A percentile compares a stretch with the other conserved stretches of the same genome.
Conservation (phyloP, 2,113 vertebrate species). For the Crotalus helleri region DNA sequence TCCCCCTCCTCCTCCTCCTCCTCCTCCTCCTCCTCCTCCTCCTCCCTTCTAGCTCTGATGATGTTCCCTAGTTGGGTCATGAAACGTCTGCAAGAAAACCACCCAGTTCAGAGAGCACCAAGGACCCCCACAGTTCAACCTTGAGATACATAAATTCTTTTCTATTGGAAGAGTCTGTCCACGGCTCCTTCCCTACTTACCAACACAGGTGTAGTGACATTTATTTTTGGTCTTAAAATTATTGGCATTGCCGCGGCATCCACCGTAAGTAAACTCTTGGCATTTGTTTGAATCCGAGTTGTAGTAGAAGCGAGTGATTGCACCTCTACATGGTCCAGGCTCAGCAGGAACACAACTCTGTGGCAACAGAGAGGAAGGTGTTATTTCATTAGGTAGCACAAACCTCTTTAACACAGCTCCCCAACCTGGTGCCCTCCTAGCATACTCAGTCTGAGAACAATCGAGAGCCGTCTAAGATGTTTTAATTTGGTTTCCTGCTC, state of each 20-base stretch:
- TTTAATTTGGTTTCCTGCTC: not conserved
- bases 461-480: not conserved
- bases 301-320: not conserved
- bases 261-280: not conserved
- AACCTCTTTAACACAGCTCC: fast-evolving
- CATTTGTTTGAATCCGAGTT: not conserved
- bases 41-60: too few species aligned
- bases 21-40: too few species aligned
- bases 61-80: not conserved
- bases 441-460: too few species aligned
- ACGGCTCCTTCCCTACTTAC: too few species aligned
- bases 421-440: not conserved
- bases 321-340: not conserved
- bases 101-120: not conserved
- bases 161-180: too few species aligned
- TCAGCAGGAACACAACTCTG: not conserved
- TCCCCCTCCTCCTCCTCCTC: too few species aligned
- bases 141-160: too few species aligned
- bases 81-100: not conserved
- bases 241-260: not conserved
- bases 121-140: not conserved
- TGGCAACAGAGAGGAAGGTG: not conserved
- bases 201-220: too few species aligned
- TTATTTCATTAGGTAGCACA: not conserved
- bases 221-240: too few species aligned